Conservation (phyloP, 2,888 invertebrate species). For the Escarpia spicata region DNA sequence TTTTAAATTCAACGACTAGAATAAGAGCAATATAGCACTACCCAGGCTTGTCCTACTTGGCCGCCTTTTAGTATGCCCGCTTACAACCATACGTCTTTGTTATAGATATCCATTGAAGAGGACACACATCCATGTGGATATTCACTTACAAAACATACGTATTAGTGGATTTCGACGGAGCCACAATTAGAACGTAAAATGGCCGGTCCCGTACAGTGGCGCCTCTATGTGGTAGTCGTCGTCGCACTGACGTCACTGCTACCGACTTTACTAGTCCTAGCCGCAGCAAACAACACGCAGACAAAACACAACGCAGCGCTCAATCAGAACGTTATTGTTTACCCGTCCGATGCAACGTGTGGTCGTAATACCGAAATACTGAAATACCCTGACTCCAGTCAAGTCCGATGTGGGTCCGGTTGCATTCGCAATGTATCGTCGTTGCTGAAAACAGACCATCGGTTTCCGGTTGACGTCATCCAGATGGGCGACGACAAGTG, state of each 20-base stretch:
- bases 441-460: not conserved
- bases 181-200: not conserved
- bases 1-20: too few relatives aligned
- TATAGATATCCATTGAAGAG: not conserved
- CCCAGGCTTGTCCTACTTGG: too few relatives aligned
- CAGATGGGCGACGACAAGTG: not conserved
- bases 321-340: not conserved
- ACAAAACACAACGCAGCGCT: not conserved
- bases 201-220: not conserved
- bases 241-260: not conserved
- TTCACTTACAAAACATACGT: not conserved
- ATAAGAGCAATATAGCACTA: not conserved
- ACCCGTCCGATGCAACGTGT: not conserved
- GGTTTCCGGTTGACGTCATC: not conserved
- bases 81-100: not conserved
- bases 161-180: not conserved
- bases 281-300: not conserved
- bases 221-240: not conserved
- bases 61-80: too few relatives aligned
- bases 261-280: not conserved
- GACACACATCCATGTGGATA: not conserved
- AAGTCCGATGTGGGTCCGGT: not conserved
- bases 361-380: not conserved
- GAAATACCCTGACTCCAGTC: not conserved
- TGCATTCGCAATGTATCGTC: not conserved